Evolutionary conservation across 1,140 invertebrate species (phyloP).

Genomic region (Sycobia sp.): DNA sequence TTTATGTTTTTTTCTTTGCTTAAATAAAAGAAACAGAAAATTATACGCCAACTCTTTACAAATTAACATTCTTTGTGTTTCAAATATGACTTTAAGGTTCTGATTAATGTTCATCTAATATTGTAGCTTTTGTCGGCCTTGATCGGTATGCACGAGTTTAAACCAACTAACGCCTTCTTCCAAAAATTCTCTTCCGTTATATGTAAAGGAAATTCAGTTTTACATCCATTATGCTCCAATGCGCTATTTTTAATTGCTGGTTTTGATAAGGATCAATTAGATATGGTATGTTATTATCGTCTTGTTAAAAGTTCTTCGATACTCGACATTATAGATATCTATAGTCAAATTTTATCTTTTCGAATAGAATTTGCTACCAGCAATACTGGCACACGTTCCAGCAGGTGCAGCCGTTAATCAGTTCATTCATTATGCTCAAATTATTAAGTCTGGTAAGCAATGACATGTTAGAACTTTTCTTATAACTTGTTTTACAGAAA

Average conservation of each 20-base stretch:
- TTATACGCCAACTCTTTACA: too few relatives aligned
- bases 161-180: slow-evolving; percentile 57
- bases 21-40: too few relatives aligned
- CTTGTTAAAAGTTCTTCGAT: background rate
- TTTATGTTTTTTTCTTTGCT: too few relatives aligned
- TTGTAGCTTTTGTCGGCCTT: slow-evolving; percentile 28
- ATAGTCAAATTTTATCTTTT: slow-evolving; percentile 6
- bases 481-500: too few relatives aligned
- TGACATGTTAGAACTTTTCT: too few relatives aligned
- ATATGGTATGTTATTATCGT: slow-evolving; percentile 46
- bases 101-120: background rate
- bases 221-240: slow-evolving; percentile 64
- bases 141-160: slow-evolving; percentile 63
- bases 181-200: slow-evolving; percentile 52
- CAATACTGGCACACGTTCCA: slow-evolving; percentile 80
- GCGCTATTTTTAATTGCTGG: slow-evolving; percentile 66
- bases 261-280: slow-evolving; percentile 60
- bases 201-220: slow-evolving; percentile 57
- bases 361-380: slow-evolving; percentile 69
- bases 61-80: too few relatives aligned
- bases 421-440: slow-evolving; percentile 77
- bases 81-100: too few relatives aligned
- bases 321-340: slow-evolving; percentile 25
- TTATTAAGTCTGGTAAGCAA: slow-evolving; percentile 66
- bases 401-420: slow-evolving; percentile 82